These are phyloP conservation scores for Acrobasis consociella DNA, from an alignment of 2,888 invertebrate genomes.

Conservation along the genomic window DNA sequence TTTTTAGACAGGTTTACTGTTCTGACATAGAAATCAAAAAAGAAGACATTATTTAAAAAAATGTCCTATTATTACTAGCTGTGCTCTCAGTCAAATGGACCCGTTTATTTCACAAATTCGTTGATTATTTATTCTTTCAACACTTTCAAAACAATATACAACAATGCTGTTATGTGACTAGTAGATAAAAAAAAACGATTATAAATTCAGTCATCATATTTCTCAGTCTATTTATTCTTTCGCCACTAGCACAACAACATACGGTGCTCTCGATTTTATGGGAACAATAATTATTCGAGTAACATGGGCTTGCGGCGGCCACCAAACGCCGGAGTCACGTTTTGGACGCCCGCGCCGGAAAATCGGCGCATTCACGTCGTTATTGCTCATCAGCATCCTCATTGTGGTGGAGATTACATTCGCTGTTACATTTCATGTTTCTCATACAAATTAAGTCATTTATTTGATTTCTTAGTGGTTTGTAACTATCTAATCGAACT, in stretches of 20 bases:
- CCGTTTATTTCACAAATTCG: too few relatives aligned
- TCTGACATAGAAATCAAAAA: too few relatives aligned
- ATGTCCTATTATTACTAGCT: too few relatives aligned
- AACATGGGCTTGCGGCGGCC: conserved; percentile 48
- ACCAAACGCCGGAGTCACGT: conserved; percentile 62
- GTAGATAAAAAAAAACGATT: too few relatives aligned
- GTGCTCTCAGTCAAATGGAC: too few relatives aligned
- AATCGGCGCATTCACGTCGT: conserved; percentile 56
- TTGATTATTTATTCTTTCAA: too few relatives aligned
- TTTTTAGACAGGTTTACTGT: too few relatives aligned
- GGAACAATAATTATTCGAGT: conserved; percentile 53
- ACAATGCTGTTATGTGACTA: too few relatives aligned
- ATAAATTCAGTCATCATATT: too few relatives aligned
- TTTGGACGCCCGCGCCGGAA: conserved; percentile 43
- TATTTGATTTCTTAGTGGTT: conserved; percentile 42
- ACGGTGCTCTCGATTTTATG: conserved; percentile 52
- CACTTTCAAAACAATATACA: too few relatives aligned
- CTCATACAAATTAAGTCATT: conserved; percentile 54
- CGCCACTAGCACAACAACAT: conserved; percentile 29
- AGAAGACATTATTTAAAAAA: too few relatives aligned
- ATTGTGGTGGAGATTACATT: conserved; percentile 66
- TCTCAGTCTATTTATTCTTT: not conserved
- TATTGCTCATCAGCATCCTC: conserved; percentile 57
- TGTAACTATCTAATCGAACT: conserved; percentile 5
- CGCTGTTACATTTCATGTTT: conserved; percentile 46